Conservation (phyloP, 2,888 invertebrate species). For the Perithous albicinctus region DNA sequence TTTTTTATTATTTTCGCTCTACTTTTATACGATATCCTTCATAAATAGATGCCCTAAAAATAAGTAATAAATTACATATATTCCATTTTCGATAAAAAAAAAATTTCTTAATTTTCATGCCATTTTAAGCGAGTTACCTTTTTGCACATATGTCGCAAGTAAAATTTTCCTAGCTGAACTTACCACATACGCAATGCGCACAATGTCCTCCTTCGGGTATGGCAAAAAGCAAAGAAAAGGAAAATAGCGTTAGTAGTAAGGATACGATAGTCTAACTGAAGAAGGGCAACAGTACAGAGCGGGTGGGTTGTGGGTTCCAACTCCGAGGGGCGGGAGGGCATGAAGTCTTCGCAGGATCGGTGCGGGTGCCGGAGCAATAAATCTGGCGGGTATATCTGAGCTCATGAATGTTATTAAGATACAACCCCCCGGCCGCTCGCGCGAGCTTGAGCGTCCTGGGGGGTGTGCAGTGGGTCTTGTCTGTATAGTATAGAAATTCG, state of each 20-base stretch:
- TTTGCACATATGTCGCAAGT: no score
- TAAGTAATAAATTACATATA: no score
- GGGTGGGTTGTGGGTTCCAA: no score
- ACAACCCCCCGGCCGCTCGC: constrained; percentile 80
- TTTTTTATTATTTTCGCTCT: no score
- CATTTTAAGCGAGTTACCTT: no score
- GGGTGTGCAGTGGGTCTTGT: constrained; percentile 73
- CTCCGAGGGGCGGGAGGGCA: constrained; percentile 60
- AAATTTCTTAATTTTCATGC: no score
- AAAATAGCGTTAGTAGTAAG: constrained; percentile 31
- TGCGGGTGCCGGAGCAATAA: constrained; percentile 83
- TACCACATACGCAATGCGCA: not conserved
- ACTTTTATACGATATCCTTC: no score
- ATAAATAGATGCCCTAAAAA: no score
- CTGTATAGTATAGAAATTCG: constrained; percentile 58
- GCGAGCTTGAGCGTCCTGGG: constrained; percentile 74
- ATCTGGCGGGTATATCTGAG: constrained; percentile 85
- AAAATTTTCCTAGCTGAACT: not conserved
- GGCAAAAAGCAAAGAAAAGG: constrained; percentile 25
- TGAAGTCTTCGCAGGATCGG: constrained; percentile 75
- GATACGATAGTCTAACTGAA: constrained; percentile 23
- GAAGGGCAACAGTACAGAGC: constrained; percentile 52
- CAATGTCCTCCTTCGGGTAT: not conserved
- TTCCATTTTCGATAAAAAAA: no score
- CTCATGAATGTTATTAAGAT: constrained; percentile 85